These are phyloP conservation scores for Hippocampus kuda DNA, from an alignment of 2,797 vertebrate genomes.

Conservation along the genomic window DNA sequence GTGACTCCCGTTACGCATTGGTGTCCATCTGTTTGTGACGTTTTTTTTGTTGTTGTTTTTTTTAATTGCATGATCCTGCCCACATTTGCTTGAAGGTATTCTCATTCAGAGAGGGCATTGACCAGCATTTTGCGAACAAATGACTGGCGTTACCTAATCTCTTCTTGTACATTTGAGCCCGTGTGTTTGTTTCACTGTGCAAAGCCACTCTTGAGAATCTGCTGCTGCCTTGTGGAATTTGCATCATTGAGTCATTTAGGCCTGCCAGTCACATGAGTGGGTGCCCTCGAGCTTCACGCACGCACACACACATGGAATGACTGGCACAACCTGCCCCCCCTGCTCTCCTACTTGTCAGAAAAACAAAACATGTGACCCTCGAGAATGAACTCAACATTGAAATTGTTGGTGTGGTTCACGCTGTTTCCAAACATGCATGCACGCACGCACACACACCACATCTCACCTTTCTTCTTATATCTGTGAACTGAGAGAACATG, in stretches of 20 bases:
- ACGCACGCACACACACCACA: not conserved
- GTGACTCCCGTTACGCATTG: no score
- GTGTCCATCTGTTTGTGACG: no score
- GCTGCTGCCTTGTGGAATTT: slow-evolving; percentile 33
- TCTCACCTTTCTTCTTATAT: slow-evolving; percentile 96
- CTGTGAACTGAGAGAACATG: slow-evolving; percentile 97
- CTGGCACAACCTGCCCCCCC: not conserved
- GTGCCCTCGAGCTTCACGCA: slow-evolving; percentile 22
- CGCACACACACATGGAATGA: not conserved
- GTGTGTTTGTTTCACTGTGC: not conserved
- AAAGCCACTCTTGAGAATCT: not conserved
- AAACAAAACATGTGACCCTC: not conserved
- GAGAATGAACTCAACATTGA: slow-evolving; percentile 1
- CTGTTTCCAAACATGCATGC: not conserved
- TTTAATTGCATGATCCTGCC: no score
- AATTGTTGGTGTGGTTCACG: not conserved
- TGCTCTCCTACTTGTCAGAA: not conserved
- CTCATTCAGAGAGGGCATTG: no score
- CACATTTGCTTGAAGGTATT: no score
- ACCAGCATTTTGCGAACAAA: no score
- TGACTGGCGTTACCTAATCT: not conserved
- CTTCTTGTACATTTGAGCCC: not conserved
- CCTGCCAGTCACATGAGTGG: slow-evolving; percentile 47
- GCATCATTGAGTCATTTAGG: slow-evolving; percentile 42
- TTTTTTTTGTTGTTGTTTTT: no score